Conservation (phyloP, 92 coral and sea anemone genomes). For the Bergia puertoricense region DNA sequence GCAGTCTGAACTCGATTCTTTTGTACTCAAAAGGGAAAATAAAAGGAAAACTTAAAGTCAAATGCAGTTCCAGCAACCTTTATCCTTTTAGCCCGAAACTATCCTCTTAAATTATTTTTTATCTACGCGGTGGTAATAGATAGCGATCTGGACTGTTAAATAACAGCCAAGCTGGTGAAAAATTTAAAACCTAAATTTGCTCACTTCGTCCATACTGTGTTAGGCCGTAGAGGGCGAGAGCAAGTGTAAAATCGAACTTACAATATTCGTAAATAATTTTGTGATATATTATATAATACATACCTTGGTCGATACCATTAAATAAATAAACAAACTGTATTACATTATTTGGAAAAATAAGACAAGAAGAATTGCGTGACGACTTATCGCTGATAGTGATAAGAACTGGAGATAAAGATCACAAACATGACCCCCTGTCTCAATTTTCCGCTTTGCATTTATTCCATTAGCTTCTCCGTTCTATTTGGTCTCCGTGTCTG, state of each 20-base stretch:
- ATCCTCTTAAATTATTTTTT: no score
- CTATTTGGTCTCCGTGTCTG: slow-evolving; percentile 4
- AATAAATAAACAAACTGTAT: not conserved
- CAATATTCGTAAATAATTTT: not conserved
- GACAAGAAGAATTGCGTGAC: not conserved
- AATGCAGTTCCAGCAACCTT: not conserved
- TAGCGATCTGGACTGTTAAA: not conserved
- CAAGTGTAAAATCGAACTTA: not conserved
- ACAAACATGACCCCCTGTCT: not conserved
- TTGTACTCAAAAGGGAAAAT: not conserved
- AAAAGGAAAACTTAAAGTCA: not conserved
- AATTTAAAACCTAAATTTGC: not conserved
- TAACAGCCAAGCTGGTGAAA: not conserved
- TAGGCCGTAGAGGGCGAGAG: no score
- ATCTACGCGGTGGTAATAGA: not conserved
- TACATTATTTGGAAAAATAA: not conserved
- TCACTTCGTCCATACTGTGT: no score
- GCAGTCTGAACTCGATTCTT: not conserved
- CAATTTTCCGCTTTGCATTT: not conserved
- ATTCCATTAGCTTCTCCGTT: not conserved
- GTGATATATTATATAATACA: not conserved
- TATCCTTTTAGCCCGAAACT: no score
- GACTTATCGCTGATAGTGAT: not conserved
- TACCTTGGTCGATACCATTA: not conserved
- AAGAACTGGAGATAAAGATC: not conserved